phyloP scores from a whole-genome alignment of 2,113 vertebrate genomes.

The Emydura subglobosa region DNA sequence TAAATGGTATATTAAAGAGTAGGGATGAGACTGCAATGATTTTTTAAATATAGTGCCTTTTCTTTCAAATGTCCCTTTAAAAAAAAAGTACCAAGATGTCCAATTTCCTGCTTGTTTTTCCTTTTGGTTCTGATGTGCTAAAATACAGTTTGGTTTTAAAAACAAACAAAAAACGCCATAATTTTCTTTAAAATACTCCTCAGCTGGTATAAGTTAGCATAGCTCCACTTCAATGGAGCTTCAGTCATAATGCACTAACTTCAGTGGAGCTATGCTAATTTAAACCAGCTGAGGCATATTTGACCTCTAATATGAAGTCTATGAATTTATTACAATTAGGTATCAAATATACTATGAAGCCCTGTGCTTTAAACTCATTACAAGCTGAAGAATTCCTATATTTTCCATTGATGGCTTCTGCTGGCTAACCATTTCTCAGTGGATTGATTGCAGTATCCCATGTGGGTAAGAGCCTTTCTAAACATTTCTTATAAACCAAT shows the following conservation, averaged over 20 bases:
- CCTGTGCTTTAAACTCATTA: background rate
- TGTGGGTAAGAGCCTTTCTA: background rate
- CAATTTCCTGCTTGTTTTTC: background rate
- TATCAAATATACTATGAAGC: rapidly evolving
- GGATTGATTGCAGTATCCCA: background rate
- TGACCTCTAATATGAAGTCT: background rate
- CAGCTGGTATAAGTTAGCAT: background rate
- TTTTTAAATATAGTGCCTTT: background rate
- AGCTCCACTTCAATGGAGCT: background rate
- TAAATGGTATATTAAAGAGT: too few species aligned
- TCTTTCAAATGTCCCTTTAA: background rate
- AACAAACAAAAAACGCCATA: background rate
- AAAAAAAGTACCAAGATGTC: background rate
- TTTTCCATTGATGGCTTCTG: background rate
- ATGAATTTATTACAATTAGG: background rate
- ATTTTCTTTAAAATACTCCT: background rate
- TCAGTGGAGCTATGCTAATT: background rate
- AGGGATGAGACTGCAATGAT: background rate
- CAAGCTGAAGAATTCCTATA: background rate
- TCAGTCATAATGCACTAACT: background rate
- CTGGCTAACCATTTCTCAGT: background rate
- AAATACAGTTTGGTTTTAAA: background rate
- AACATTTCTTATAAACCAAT: slow-evolving; percentile 18
- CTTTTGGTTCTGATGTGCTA: background rate
- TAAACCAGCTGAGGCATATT: background rate